Evolutionary conservation across 2,113 vertebrate genomes (phyloP), one percentile per base, ranked within the genome.

Genomic region (Phyllopteryx taeniolatus): DNA sequence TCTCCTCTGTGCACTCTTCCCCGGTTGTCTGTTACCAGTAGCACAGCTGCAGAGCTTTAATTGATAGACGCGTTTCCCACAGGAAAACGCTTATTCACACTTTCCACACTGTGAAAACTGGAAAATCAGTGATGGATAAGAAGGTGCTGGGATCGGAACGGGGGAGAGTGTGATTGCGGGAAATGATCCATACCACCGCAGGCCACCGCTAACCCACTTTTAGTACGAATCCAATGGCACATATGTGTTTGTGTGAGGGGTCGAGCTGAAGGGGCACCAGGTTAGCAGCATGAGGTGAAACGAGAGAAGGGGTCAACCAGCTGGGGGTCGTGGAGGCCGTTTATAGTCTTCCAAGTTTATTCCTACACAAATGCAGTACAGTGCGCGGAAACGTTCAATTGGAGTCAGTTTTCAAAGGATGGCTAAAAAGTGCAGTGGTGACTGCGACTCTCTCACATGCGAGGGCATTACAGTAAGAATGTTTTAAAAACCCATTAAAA

Each of bases 41-140:
- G 59, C 71, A 8, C 13, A 7, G 47, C 68, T 64, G 71, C 71
- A 70, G 47, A 10, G 44, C 53, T 74, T 62, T 60, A 54, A 73
- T 77, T 14, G 69, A 53, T 15, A 70, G 62, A 27, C 49, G 2
- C 0, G 2, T 66, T 79, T 88, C 83, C 79, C 85, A 79, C 76
- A 73, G 84, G 83, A 87, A 60, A 84, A 68, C 0, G 60, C 83
- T 67, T 39, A 20, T 70, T 83, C 79, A 72, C 72, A 68, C 59
- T 82, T 76, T 84, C 82, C 81, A 77, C 33, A 27, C 64, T 68
- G 72, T 59, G 64, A 84, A 81, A 86, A 84, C 27, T 78, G 81
- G 79, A 83, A 83, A 86, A 85, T 79, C 67, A 64, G 73, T 51
- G 46, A 43, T 33, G 77, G 79, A 71, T 82, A 66, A 75, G 78